phyloP scores from a whole-genome alignment of 2,888 invertebrate genomes.

The Tenthredo distinguenda region DNA sequence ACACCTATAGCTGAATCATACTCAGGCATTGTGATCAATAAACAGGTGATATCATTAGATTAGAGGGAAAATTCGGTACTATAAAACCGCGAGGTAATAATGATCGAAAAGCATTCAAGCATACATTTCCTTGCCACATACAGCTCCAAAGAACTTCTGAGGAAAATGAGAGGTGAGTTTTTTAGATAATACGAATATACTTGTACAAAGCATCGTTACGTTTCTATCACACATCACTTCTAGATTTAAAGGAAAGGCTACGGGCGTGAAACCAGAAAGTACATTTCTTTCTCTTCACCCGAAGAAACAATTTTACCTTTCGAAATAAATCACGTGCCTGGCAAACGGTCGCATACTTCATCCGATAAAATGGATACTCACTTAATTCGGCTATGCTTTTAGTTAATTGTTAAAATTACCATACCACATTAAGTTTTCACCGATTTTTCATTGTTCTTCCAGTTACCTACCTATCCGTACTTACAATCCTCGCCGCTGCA shows the following conservation, averaged over 20 bases:
- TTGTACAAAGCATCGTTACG: not conserved
- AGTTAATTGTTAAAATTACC: not conserved
- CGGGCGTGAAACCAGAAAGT: not conserved
- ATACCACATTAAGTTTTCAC: not conserved
- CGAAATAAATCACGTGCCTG: not conserved
- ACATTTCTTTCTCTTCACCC: not conserved
- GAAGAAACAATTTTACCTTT: not conserved
- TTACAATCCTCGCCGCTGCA: conserved; percentile 6
- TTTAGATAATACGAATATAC: not conserved
- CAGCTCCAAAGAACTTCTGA: not conserved
- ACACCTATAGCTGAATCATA: not conserved
- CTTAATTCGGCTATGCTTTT: not conserved
- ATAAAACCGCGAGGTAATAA: not conserved
- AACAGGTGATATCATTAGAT: not conserved
- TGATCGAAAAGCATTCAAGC: not conserved
- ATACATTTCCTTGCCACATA: not conserved
- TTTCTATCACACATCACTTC: not conserved
- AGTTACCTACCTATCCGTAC: not conserved
- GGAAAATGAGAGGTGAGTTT: conserved; percentile 23
- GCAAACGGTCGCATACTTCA: not conserved
- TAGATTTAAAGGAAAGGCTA: not conserved
- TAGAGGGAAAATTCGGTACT: not conserved
- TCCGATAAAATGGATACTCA: not conserved
- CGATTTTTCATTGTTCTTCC: not conserved
- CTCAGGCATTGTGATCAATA: not conserved